Conservation (phyloP, 2,113 vertebrate genomes). For the Silurus meridionalis region DNA sequence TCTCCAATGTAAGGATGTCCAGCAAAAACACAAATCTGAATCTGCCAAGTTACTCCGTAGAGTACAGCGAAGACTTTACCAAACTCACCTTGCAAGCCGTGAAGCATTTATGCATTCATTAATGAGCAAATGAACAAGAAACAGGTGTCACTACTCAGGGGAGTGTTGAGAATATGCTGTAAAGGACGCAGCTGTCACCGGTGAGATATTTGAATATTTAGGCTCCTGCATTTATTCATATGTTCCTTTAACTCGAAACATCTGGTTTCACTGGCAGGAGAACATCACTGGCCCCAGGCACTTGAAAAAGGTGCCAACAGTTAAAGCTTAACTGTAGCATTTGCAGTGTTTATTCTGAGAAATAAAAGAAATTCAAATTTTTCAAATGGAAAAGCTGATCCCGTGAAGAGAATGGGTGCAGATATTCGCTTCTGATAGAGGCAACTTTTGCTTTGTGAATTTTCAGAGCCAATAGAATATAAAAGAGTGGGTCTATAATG, state of each 20-base stretch:
- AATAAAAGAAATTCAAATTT: not conserved
- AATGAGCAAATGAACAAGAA: not conserved
- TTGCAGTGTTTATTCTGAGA: not conserved
- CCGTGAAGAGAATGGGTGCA: not conserved
- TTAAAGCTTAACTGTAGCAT: not conserved
- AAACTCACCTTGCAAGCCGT: not conserved
- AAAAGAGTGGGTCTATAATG: not conserved
- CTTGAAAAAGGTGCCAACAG: not conserved
- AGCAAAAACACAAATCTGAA: not conserved
- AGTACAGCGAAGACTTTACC: not conserved
- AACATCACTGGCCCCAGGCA: not conserved
- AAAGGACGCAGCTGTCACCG: not conserved
- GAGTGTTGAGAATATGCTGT: not conserved
- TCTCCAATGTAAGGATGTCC: not conserved
- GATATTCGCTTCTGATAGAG: not conserved
- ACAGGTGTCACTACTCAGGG: constrained; percentile 1
- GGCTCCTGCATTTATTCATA: not conserved
- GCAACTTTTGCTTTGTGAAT: not conserved
- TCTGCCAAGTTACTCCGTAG: too few species aligned
- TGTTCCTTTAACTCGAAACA: not conserved
- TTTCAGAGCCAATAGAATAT: not conserved
- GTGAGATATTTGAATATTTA: constrained; percentile 1
- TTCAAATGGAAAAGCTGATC: not conserved
- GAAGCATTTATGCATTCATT: not conserved
- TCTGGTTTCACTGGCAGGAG: not conserved